Evolutionary conservation across 1,140 invertebrate genomes (phyloP).

Genomic region (Drosophila elegans): DNA sequence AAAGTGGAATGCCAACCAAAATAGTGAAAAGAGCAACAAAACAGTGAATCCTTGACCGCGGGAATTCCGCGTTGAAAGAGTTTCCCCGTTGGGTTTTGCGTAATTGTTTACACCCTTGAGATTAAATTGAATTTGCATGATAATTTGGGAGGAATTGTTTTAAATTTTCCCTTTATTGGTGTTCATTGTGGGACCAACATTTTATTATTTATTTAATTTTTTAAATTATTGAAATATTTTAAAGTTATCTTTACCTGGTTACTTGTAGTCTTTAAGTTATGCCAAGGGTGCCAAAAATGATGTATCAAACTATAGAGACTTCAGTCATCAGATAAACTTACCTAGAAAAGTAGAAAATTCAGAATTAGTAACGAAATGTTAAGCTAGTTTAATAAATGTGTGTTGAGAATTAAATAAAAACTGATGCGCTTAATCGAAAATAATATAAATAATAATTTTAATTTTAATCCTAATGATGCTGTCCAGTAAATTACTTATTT

Average conservation of each 20-base stretch:
- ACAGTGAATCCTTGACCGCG: slow-evolving; percentile 18
- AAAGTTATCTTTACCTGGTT: slow-evolving; percentile 5
- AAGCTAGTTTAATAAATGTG: background rate
- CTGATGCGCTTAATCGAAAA: slow-evolving; percentile 13
- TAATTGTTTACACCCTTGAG: slow-evolving; percentile 19
- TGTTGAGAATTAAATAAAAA: slow-evolving; percentile 10
- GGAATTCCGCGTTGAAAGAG: slow-evolving; percentile 25
- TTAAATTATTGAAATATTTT: background rate
- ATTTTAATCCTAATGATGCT: slow-evolving; percentile 46
- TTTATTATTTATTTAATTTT: background rate
- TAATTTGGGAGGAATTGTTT: slow-evolving; percentile 16
- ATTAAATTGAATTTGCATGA: slow-evolving; percentile 32
- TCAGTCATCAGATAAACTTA: slow-evolving; percentile 50
- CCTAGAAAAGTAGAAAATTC: slow-evolving; percentile 58
- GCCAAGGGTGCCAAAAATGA: background rate
- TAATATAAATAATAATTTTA: slow-evolving; percentile 13
- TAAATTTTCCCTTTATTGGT: background rate
- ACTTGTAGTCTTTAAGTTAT: background rate
- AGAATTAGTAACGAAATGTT: slow-evolving; percentile 27
- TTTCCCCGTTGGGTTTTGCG: slow-evolving; percentile 4
- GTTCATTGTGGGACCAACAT: background rate
- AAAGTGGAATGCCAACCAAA: slow-evolving; percentile 43
- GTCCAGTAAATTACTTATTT: slow-evolving; percentile 24
- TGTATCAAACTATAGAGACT: background rate
- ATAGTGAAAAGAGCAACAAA: slow-evolving; percentile 14